phyloP scores from a whole-genome alignment of 2,113 vertebrate genomes.

The Pangasianodon gigas region DNA sequence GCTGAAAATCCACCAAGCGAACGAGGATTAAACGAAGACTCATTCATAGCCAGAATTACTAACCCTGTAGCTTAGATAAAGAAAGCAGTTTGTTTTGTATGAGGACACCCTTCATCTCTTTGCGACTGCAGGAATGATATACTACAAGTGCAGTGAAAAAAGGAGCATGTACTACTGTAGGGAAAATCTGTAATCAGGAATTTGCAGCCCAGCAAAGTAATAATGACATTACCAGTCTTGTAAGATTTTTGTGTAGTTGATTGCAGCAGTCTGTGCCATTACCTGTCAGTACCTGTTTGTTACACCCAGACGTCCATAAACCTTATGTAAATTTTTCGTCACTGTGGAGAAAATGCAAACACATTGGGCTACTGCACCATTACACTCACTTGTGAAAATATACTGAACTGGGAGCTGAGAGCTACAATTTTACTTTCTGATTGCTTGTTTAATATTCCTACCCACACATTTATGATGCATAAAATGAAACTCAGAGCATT shows the following conservation, averaged over 20 bases:
- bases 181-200: not conserved
- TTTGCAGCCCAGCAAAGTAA: not conserved
- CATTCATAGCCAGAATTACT: not conserved
- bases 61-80: not conserved
- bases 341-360: not conserved
- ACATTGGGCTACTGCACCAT: not conserved
- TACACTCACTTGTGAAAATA: not conserved
- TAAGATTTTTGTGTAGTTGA: conserved; percentile 22
- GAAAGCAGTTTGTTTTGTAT: not conserved
- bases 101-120: not conserved
- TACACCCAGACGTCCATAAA: not conserved
- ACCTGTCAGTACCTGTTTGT: conserved; percentile 9
- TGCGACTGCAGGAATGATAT: not conserved
- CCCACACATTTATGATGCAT: not conserved
- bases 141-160: not conserved
- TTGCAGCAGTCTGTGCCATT: conserved; percentile 12
- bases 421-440: not conserved
- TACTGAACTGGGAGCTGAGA: not conserved
- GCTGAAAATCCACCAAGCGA: not conserved
- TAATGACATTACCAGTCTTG: not conserved
- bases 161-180: not conserved
- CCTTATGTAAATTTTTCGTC: not conserved
- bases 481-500: not conserved
- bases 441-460: not conserved
- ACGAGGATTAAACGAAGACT: not conserved